A percentile compares a stretch with the other conserved stretches of the same genome.
Conservation (phyloP, 2,113 vertebrate genomes). For the Microtus montanus region DNA sequence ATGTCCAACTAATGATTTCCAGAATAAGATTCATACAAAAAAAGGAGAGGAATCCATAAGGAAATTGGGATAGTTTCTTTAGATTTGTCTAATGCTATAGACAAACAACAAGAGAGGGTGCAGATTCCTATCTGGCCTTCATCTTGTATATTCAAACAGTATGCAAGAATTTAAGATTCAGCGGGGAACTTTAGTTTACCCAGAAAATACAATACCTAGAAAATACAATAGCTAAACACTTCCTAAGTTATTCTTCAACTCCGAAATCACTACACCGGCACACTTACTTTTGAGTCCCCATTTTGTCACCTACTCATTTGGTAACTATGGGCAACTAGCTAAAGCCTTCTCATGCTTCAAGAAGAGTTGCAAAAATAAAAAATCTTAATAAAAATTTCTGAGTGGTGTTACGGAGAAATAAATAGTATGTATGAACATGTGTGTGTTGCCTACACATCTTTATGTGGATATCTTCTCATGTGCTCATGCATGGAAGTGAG, state of each 20-base stretch:
- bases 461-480: neutral
- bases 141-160: neutral
- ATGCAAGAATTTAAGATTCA: neutral
- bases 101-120: neutral
- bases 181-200: neutral
- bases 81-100: neutral
- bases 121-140: neutral
- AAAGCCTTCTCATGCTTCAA: neutral
- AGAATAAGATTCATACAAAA: neutral
- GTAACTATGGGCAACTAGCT: neutral
- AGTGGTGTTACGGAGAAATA: neutral
- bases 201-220: neutral
- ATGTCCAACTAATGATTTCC: neutral
- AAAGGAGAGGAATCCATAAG: neutral
- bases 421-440: neutral
- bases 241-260: constrained; percentile 12
- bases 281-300: neutral
- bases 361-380: neutral
- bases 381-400: neutral
- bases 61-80: neutral
- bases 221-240: neutral
- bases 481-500: neutral
- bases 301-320: neutral
- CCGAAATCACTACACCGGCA: neutral
- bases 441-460: neutral